phyloP scores from a whole-genome alignment of 1,140 invertebrate species.

The Drosophila athabasca region DNA sequence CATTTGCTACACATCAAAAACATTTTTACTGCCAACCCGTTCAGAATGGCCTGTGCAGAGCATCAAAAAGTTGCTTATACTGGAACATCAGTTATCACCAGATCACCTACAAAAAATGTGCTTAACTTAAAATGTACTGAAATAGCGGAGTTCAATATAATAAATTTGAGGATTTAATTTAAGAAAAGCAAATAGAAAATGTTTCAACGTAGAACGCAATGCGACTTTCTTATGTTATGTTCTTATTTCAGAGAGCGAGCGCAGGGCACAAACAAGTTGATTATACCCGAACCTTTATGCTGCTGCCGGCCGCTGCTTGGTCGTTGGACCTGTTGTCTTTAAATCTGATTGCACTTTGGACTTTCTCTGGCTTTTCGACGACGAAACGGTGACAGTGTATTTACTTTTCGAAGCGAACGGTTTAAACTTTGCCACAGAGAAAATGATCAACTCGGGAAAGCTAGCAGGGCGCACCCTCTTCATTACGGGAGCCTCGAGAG shows the following conservation, averaged over 20 bases:
- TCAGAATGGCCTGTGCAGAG: too few relatives aligned
- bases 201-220: too few relatives aligned
- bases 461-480: conserved; percentile 96
- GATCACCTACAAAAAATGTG: too few relatives aligned
- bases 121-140: too few relatives aligned
- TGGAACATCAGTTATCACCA: too few relatives aligned
- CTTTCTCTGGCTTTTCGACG: conserved; percentile 48
- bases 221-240: neutral
- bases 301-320: conserved; percentile 11
- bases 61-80: too few relatives aligned
- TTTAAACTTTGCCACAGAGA: conserved; percentile 39
- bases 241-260: neutral
- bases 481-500: conserved; percentile 97
- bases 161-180: too few relatives aligned
- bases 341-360: conserved; percentile 74
- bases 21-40: neutral
- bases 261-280: conserved; percentile 16
- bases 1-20: too few relatives aligned
- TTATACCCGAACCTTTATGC: conserved; percentile 6
- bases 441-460: conserved; percentile 87
- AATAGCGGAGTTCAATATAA: too few relatives aligned
- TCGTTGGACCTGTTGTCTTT: conserved; percentile 35
- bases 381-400: conserved; percentile 34
- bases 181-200: too few relatives aligned
- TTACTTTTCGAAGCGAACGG: conserved; percentile 18